Evolutionary conservation across 1,140 invertebrate species (phyloP).

Genomic region (Schlechtendalia chinensis): DNA sequence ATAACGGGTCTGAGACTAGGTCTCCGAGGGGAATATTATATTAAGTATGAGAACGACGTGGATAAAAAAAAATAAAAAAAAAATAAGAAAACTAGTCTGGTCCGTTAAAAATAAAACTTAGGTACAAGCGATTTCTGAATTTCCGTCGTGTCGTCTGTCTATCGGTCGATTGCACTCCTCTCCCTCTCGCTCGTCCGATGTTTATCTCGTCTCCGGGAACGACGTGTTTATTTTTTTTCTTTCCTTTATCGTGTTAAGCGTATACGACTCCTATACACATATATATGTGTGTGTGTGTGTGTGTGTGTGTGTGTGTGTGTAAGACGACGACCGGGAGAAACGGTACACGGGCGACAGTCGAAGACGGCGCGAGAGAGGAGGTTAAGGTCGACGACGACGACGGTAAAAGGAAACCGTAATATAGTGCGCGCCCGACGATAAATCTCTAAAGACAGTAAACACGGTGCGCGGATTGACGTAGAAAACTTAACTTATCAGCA

Average conservation of each 20-base stretch:
- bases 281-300: no score
- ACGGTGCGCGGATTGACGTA: slow-evolving; percentile 38
- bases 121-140: slow-evolving; percentile 14
- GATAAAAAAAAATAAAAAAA: no score
- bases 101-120: slow-evolving; percentile 37
- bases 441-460: slow-evolving; percentile 48
- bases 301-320: no score
- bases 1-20: slow-evolving; percentile 8
- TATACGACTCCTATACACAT: no score
- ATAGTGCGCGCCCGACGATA: slow-evolving; percentile 13
- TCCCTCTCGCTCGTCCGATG: not conserved
- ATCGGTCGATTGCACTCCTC: not conserved
- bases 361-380: no score
- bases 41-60: not conserved
- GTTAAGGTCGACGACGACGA: not conserved
- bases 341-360: no score
- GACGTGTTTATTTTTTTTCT: no score
- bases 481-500: slow-evolving; percentile 47
- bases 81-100: not conserved
- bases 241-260: no score
- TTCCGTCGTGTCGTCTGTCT: not conserved
- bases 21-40: not conserved
- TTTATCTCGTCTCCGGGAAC: slow-evolving; percentile 40
- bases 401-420: slow-evolving; percentile 40
- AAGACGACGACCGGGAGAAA: not conserved